Base-by-base conservation (phyloP, 2,797 vertebrate species). In the Sebastes taczanowskii region DNA sequence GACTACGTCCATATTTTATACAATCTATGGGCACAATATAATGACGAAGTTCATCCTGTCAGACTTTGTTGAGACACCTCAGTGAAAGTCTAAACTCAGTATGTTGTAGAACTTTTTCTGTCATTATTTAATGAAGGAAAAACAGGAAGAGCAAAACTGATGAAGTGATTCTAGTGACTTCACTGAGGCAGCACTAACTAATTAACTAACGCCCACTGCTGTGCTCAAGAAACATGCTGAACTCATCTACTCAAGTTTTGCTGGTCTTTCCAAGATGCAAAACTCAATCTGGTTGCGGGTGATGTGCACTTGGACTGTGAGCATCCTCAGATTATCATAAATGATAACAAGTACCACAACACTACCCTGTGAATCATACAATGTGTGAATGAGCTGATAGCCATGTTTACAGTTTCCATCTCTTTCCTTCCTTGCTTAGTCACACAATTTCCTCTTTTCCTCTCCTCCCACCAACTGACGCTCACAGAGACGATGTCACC, bases 401-500 rank as follows among this genome's bases (percentile, higher is more conserved):
- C 56, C 53, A 14, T 82, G 75, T 74, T 87, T 77, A 77, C 77
- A 72, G 30, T 78, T 88, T 78, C 34, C 56, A n/a, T 63, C 38
- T 35, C 52, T 56, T 78, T 77, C 29, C 38, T 68, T 49, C 46
- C 71, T 49, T 74, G 34, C 67, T 83, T 75, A 78, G 81, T 84
- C 80, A 85, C 76, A 87, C 58, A 68, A 82, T 78, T 75, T 80
- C 64, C 35, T 77, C 62, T 42, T 84, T 84, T 81, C 7, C 38
- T 85, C 35, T 71, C 84, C 74, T 85, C 78, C 73, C 77, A 84
- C 81, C 34, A 34, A 53, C 70, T 75, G 84, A 84, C 5, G 68
- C 67, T 80, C 13, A 35, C 59, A 42, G 74, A 80, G 64, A 74
- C 20, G 2, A 61, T 58, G 49, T 65, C 82, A 46, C 66, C 7